These are phyloP conservation scores for Sparidentex hasta DNA, from an alignment of 2,797 vertebrate genomes.

Conservation along the genomic window DNA sequence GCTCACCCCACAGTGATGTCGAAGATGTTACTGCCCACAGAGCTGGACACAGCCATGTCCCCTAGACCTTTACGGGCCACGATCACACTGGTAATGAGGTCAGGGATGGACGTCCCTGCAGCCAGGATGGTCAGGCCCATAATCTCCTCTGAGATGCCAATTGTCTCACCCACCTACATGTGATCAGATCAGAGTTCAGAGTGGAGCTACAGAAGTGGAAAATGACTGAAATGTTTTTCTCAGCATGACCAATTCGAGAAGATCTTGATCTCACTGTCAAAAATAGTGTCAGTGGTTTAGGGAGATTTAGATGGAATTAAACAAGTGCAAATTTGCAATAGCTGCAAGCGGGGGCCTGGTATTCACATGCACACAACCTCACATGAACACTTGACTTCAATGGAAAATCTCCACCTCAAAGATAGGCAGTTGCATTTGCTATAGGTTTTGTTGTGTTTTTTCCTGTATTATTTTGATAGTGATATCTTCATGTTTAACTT, in stretches of 20 bases:
- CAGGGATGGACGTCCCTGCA: constrained; percentile 96
- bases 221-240: neutral
- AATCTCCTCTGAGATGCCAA: constrained; percentile 98
- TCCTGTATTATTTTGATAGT: no score
- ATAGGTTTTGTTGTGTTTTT: no score
- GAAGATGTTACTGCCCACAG: constrained; percentile 98
- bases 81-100: constrained; percentile 98
- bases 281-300: neutral
- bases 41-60: constrained; percentile 98
- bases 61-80: constrained; percentile 97
- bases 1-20: constrained; percentile 98
- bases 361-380: no score
- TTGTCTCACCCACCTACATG: constrained; percentile 94
- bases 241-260: neutral
- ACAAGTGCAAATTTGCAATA: no score
- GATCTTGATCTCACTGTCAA: neutral
- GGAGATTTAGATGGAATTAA: neutral
- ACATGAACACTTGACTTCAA: no score
- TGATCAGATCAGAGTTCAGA: constrained; percentile 11
- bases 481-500: no score
- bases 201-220: constrained; percentile 8
- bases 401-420: no score
- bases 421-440: no score
- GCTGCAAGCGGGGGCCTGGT: no score
- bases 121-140: constrained; percentile 98